Conservation (phyloP, 2,888 invertebrate genomes). For the Clunio marinus region DNA sequence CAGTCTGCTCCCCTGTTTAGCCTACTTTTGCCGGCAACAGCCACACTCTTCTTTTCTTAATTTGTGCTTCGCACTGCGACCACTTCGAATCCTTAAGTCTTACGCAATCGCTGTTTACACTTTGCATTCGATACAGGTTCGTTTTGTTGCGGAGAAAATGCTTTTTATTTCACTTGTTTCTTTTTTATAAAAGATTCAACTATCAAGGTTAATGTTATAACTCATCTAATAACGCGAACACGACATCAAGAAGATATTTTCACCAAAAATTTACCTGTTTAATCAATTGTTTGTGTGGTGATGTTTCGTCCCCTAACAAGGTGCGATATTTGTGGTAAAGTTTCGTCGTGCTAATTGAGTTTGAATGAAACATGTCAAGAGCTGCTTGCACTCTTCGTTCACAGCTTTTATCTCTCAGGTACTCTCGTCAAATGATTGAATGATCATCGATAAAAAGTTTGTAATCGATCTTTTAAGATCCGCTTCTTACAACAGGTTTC, state of each 20-base stretch:
- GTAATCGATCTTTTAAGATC: background rate
- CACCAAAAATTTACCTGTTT: background rate
- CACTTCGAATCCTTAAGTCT: background rate
- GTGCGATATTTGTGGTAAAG: background rate
- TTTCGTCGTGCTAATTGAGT: background rate
- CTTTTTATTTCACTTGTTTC: background rate
- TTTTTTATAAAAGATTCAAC: background rate
- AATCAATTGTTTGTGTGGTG: background rate
- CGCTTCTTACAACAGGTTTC: background rate
- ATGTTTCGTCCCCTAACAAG: background rate
- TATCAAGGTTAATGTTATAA: background rate
- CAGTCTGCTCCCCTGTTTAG: too few species aligned
- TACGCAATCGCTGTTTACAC: background rate
- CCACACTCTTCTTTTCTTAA: too few species aligned
- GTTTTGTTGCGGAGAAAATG: background rate
- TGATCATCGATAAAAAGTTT: too few species aligned
- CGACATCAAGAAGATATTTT: too few species aligned
- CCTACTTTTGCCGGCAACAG: too few species aligned
- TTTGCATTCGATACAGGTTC: too few species aligned
- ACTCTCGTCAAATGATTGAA: too few species aligned
- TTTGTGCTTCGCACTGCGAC: too few species aligned
- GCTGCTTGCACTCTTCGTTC: background rate
- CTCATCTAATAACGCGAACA: background rate
- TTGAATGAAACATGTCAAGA: conserved; percentile 1
- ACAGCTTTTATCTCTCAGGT: too few species aligned